Evolutionary conservation across 2,888 invertebrate species (phyloP).

Genomic region (Lasius fuliginosus): DNA sequence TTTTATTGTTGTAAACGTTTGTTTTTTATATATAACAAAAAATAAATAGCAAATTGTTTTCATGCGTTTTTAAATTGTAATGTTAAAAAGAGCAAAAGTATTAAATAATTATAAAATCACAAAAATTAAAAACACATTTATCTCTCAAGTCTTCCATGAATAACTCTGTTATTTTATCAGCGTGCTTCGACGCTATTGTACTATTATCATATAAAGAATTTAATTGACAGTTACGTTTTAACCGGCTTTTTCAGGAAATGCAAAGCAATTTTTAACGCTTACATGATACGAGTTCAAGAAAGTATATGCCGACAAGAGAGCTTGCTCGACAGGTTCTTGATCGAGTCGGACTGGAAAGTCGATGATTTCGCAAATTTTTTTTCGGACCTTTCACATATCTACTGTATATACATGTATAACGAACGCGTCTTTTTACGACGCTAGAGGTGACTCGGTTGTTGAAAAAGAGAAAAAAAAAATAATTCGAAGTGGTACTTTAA

Average conservation of each 20-base stretch:
- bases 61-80: background rate
- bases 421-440: slow-evolving; percentile 41
- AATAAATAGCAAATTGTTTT: background rate
- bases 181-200: background rate
- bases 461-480: background rate
- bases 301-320: slow-evolving; percentile 18
- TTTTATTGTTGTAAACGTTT: background rate
- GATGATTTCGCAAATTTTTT: slow-evolving; percentile 56
- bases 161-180: background rate
- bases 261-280: background rate
- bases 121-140: background rate
- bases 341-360: slow-evolving; percentile 56
- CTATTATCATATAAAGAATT: background rate
- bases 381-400: slow-evolving; percentile 27
- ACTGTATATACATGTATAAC: slow-evolving; percentile 24
- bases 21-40: too few species aligned
- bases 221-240: background rate
- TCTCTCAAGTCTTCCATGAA: background rate
- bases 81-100: background rate
- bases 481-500: background rate
- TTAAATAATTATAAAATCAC: background rate
- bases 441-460: slow-evolving; percentile 6
- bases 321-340: slow-evolving; percentile 20
- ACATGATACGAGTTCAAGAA: background rate
- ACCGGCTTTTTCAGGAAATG: slow-evolving; percentile 1